phyloP scores from a whole-genome alignment of 2,797 vertebrate genomes.

The Rhabdophis nuchalis region DNA sequence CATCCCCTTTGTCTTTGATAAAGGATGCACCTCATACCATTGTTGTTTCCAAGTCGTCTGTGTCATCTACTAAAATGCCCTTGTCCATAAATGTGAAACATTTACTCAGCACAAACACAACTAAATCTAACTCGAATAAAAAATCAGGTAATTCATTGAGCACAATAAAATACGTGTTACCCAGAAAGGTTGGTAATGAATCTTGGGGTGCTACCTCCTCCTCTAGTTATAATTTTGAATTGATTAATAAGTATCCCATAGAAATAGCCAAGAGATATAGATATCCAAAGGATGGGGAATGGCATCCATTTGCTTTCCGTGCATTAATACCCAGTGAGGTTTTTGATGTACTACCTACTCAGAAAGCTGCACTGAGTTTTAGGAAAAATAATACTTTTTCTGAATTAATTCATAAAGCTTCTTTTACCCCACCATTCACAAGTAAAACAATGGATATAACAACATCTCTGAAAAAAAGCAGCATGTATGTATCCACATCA shows the following conservation, averaged over 20 bases:
- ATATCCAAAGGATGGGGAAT: slow-evolving; percentile 16
- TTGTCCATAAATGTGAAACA: slow-evolving; percentile 50
- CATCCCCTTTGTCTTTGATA: slow-evolving; percentile 58
- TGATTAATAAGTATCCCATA: slow-evolving; percentile 21
- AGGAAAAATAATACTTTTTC: neutral
- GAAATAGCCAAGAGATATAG: slow-evolving; percentile 16
- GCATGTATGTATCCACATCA: neutral
- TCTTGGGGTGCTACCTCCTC: neutral
- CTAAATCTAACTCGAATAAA: slow-evolving; percentile 51
- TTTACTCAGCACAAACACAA: slow-evolving; percentile 48
- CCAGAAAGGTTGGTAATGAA: neutral
- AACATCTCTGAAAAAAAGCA: slow-evolving; percentile 8
- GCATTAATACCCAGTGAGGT: slow-evolving; percentile 23
- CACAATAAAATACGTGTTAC: neutral
- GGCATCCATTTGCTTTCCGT: slow-evolving; percentile 5
- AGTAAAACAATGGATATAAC: slow-evolving; percentile 4
- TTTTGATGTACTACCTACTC: slow-evolving; percentile 21
- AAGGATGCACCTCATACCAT: slow-evolving; percentile 61
- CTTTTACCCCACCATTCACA: slow-evolving; percentile 8
- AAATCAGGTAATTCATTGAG: slow-evolving; percentile 41
- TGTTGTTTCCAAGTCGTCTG: slow-evolving; percentile 55
- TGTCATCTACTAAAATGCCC: slow-evolving; percentile 56
- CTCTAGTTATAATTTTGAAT: slow-evolving; percentile 30
- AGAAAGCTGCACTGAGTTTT: slow-evolving; percentile 30
- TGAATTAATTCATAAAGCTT: neutral